Evolutionary conservation across 1,140 invertebrate species (phyloP).

Genomic region (Drosophila tropicalis): DNA sequence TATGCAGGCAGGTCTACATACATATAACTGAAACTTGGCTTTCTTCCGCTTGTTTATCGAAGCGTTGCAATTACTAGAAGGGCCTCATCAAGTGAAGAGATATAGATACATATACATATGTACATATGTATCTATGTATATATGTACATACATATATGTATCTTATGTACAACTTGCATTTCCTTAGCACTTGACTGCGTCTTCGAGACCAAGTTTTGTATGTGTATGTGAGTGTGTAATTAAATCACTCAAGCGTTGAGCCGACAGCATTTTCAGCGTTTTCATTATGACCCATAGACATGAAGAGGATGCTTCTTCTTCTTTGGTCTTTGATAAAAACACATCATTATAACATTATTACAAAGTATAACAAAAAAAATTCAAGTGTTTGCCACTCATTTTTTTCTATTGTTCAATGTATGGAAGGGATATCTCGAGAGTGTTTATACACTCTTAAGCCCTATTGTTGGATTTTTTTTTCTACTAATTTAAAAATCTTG

Average conservation of each 20-base stretch:
- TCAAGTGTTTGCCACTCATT: constrained; percentile 49
- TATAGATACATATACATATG: constrained; percentile 36
- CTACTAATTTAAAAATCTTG: constrained; percentile 5
- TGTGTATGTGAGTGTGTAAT: constrained; percentile 55
- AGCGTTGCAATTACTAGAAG: constrained; percentile 76
- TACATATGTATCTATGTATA: too few relatives aligned
- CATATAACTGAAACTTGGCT: constrained; percentile 34
- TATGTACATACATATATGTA: constrained; percentile 34
- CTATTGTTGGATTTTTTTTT: background rate
- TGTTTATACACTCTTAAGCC: constrained; percentile 10
- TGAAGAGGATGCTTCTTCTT: constrained; percentile 27
- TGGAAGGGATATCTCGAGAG: constrained; percentile 23
- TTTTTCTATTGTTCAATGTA: constrained; percentile 5
- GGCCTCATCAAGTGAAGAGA: constrained; percentile 42
- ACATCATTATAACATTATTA: constrained; percentile 73
- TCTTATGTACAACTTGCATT: constrained; percentile 56
- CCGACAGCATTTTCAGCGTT: constrained; percentile 21
- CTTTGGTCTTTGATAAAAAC: constrained; percentile 49
- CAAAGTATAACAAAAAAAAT: constrained; percentile 54
- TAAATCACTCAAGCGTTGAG: constrained; percentile 77
- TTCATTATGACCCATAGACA: constrained; percentile 22
- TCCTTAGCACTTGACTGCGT: constrained; percentile 74
- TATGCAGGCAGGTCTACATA: background rate
- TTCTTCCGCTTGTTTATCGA: constrained; percentile 77
- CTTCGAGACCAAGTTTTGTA: constrained; percentile 47